Base-by-base conservation (phyloP, 2,888 invertebrate species). In the Acronicta leporina region DNA sequence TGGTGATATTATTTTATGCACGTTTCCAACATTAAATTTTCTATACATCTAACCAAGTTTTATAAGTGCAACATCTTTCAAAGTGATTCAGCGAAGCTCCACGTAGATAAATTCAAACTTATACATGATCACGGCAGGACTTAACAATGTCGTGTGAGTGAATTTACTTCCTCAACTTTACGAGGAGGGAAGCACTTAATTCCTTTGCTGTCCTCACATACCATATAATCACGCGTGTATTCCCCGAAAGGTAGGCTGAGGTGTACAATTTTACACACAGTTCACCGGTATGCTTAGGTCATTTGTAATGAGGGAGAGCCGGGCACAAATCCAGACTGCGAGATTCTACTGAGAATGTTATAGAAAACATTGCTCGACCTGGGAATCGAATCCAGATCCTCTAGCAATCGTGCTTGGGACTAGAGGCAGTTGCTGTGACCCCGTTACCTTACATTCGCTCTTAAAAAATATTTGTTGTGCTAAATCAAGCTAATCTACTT, bases 161-260 rank as follows among this genome's bases (percentile, higher is more conserved):
- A 80, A 87, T 85, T 86, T 86, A 85, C 84, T 77, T 57, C 58
- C 67, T 62, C 57, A 81, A 82, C 63, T 83, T 83, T 80, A 77
- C 73, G 68, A 80, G 79, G 63, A 79, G 76, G 63, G 72, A 79
- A 71, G 63, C 66, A 70, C 76, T 80, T 81, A 82, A 83, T 82
- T 80, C 77, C 61, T 56, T 55, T 64, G 55, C 67, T 79, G 77
- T 73, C 77, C 75, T 75, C 79, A 72, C 20, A 20, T 20, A 20
- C 20, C 20, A 20, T 20, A 20, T 4, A 3, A 20, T 20, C 20
- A 2, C 20, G 20, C 4, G 2, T 20, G 4, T 20, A 20, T 20
- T 20, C 20, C 20, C 4, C 20, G 20, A 20, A 20, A 4, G 2
- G 4, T 20, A 20, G 20, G 20, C 20, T 3, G 20, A 20, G 20